Evolutionary conservation across 2,113 vertebrate species (phyloP), one percentile per base, ranked within the genome.

Genomic region (Cathartes aura): DNA sequence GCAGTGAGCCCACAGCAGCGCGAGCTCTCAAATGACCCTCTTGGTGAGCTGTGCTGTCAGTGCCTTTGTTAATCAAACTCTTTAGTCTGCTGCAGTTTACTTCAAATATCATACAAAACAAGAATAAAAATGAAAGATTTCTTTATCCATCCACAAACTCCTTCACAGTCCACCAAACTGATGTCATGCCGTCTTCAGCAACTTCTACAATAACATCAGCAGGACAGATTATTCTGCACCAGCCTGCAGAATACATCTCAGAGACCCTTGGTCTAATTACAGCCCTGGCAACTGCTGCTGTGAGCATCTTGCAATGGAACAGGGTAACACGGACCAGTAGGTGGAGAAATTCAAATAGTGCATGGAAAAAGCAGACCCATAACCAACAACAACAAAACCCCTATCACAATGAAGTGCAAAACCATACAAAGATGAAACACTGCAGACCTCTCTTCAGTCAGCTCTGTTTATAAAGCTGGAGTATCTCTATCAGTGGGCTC

Each of bases 391-490:
- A 38, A 11, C 50, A 13, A 56, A 38, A 8, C 2, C 15, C 24
- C 24, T 15, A 7, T 24, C 34, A 52, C 23, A 52, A 13, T 15
- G 30, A 34, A 52, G 34, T 18, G 18, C 26, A 68, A 53, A 73
- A 23, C 21, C 40, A 66, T 0, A 0, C 36, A 15, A 24, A 48
- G 53, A 22, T 12, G 38, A 58, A 55, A 55, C 2, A 0, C 42
- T 45, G 50, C n/a, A 19, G 70, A 85, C 24, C 7, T 48, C 17
- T 43, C 53, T n/a, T 60, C 40, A 14, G 26, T 7, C 4, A 4
- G 58, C 43, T 71, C 45, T 24, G 32, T 10, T 23, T 21, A 19
- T 21, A 38, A 30, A 68, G 56, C 6, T 0, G 9, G 64, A 48
- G 3, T 34, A 21, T 9, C 36, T 73, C 78, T 47, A 7, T 34